Base-by-base conservation (phyloP, 2,113 vertebrate genomes). In the Geococcyx californianus region DNA sequence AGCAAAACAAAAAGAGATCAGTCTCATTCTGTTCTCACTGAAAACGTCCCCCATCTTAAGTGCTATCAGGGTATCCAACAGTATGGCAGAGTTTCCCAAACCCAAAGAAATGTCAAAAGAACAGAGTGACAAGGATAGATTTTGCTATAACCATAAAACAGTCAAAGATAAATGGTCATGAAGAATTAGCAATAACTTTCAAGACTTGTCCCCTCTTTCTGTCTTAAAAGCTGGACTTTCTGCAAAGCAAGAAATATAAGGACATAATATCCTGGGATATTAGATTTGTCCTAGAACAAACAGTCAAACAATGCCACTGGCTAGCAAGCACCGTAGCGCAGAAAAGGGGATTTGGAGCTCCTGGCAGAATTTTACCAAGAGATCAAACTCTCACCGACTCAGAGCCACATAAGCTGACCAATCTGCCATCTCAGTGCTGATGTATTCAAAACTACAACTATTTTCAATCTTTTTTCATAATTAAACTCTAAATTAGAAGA, bases 401-500 rank as follows among this genome's bases (percentile, higher is more conserved):
- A 56, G 44, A 74, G 72, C 78, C 52, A 52, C 9, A 0, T 11
- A n/a, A 75, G 8, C 11, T 84, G 84, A 75, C n/a, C 51, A 1
- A 69, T 78, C 18, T 59, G 72, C 36, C 34, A 81, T 24, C 36
- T 87, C 85, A 82, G 34, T 38, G 64, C 51, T 60, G 28, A 33
- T 34, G 17, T 16, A 89, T 0, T 56, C 38, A 42, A 26, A 86
- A 24, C 52, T 24, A 75, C 31, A 36, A 49, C 14, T 66, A 76
- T 31, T 73, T 84, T 56, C 28, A 16, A 75, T 31, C 40, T 84
- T 69, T 52, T 56, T 79, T 36, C 62, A 85, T 56, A 78, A 81
- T 79, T 81, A 95, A 74, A 63, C 84, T 76, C 66, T 90, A 84
- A 92, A 93, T 82, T 83, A 97, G 70, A 93, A 96, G 59, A 90